These are phyloP conservation scores for Helobdella robusta DNA, from an alignment of 2,888 invertebrate species.

Conservation along the genomic window DNA sequence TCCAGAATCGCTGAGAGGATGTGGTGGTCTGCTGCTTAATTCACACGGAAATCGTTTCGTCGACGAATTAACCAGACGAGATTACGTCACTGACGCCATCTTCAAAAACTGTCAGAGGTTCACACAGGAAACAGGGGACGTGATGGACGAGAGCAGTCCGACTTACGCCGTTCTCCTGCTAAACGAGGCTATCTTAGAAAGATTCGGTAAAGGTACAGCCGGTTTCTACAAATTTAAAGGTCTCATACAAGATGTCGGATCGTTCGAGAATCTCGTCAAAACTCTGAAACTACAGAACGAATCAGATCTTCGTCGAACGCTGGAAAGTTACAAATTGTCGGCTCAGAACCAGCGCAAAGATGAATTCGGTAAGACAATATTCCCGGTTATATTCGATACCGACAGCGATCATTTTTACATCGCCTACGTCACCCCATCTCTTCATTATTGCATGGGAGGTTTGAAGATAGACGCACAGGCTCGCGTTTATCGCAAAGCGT, in stretches of 20 bases:
- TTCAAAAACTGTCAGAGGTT: slow-evolving; percentile 25
- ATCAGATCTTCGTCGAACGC: slow-evolving; percentile 18
- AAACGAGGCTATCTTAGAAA: slow-evolving; percentile 29
- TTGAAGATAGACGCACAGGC: slow-evolving; percentile 29
- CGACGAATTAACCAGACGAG: slow-evolving; percentile 32
- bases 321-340: slow-evolving; percentile 23
- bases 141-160: slow-evolving; percentile 7
- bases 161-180: slow-evolving; percentile 32
- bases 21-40: slow-evolving; percentile 33
- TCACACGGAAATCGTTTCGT: slow-evolving; percentile 32
- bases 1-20: slow-evolving; percentile 34
- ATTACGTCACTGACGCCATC: slow-evolving; percentile 31
- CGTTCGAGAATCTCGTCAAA: slow-evolving; percentile 21
- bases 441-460: slow-evolving; percentile 36
- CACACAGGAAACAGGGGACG: too few species aligned
- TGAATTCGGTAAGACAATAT: slow-evolving; percentile 31
- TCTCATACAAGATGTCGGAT: slow-evolving; percentile 30
- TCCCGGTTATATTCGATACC: slow-evolving; percentile 24
- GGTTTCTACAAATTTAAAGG: slow-evolving; percentile 33
- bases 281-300: slow-evolving; percentile 22
- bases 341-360: slow-evolving; percentile 27
- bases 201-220: slow-evolving; percentile 29
- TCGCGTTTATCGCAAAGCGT: slow-evolving; percentile 1
- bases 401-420: slow-evolving; percentile 29
- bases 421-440: slow-evolving; percentile 32